These are phyloP conservation scores for Pseudomugil gertrudae DNA, from an alignment of 2,797 vertebrate genomes.

Conservation along the genomic window DNA sequence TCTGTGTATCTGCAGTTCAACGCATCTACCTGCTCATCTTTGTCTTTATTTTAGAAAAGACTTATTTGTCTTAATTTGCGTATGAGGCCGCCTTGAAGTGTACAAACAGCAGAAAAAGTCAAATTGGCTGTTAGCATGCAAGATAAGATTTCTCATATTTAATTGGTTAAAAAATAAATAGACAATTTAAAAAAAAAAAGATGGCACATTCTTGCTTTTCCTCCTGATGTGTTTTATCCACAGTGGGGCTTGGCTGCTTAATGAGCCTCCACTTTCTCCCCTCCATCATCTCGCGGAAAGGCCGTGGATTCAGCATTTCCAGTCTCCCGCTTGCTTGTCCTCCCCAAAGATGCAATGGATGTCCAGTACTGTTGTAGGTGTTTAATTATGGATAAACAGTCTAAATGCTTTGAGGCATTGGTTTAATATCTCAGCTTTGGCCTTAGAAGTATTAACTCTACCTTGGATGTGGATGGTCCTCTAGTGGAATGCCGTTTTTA, in stretches of 20 bases:
- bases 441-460: conserved; percentile 71
- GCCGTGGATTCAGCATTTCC: conserved; percentile 80
- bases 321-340: conserved; percentile 65
- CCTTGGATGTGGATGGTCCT: conserved; percentile 70
- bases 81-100: conserved; percentile 70
- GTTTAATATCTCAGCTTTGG: conserved; percentile 81
- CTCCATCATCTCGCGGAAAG: conserved; percentile 80
- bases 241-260: conserved; percentile 77
- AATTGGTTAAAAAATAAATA: conserved; percentile 73
- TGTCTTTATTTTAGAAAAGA: conserved; percentile 45
- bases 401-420: conserved; percentile 84
- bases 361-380: conserved; percentile 79
- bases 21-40: conserved; percentile 35
- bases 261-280: conserved; percentile 78
- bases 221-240: conserved; percentile 73
- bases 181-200: conserved; percentile 43
- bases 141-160: conserved; percentile 82
- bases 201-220: conserved; percentile 65
- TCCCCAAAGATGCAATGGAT: conserved; percentile 78
- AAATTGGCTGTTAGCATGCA: conserved; percentile 74
- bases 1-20: conserved; percentile 29
- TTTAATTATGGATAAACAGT: conserved; percentile 85
- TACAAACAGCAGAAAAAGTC: conserved; percentile 74
- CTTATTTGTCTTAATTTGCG: conserved; percentile 69
- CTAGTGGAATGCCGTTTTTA: conserved; percentile 71